phyloP scores from a whole-genome alignment of 2,888 invertebrate species.

The Geotrupes spiniger region DNA sequence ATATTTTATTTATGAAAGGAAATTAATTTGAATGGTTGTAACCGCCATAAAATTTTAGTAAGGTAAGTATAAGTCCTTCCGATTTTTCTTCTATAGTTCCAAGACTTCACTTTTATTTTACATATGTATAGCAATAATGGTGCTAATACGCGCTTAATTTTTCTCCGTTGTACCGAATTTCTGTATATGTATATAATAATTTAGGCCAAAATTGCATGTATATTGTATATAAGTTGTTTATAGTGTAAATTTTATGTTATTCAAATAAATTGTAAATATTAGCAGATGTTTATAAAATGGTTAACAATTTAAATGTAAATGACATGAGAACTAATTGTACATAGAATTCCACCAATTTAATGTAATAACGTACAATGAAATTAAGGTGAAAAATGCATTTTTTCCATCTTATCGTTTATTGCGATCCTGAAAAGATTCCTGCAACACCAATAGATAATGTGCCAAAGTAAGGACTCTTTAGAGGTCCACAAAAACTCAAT shows the following conservation, averaged over 20 bases:
- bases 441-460: no score
- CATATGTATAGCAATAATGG: slow-evolving; percentile 1
- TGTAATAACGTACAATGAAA: no score
- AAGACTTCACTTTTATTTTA: slow-evolving; percentile 1
- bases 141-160: not conserved
- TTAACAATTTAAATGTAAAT: no score
- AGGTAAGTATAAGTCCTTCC: slow-evolving; percentile 31
- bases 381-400: no score
- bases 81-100: slow-evolving; percentile 9
- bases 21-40: slow-evolving; percentile 23
- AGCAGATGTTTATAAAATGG: no score
- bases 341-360: no score
- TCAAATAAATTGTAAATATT: slow-evolving; percentile 5
- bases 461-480: no score
- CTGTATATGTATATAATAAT: slow-evolving; percentile 6
- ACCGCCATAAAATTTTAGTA: slow-evolving; percentile 44
- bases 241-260: slow-evolving; percentile 16
- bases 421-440: no score
- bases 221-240: slow-evolving; percentile 22
- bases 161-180: slow-evolving; percentile 8
- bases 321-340: no score
- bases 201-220: slow-evolving; percentile 21
- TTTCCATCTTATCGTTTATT: no score
- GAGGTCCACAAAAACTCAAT: no score
- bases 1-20: slow-evolving; percentile 14